A percentile compares a stretch with the other conserved stretches of the same genome.
These are phyloP conservation scores for Tribolium madens DNA, from an alignment of 1,140 invertebrate species.

Conservation along the genomic window DNA sequence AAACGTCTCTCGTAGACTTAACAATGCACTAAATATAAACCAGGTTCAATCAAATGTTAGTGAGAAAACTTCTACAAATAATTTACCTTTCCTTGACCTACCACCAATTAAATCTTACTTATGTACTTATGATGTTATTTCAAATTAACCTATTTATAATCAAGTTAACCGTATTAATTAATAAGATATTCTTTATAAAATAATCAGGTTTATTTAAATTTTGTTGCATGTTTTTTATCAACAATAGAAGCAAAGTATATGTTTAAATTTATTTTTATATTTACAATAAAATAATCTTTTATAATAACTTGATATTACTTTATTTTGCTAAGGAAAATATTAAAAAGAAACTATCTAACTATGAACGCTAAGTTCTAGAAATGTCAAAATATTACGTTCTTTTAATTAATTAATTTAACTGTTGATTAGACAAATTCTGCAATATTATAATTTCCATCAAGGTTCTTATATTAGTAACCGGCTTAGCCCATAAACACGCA, in stretches of 20 bases:
- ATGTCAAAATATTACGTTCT: too few relatives aligned
- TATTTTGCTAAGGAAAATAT: too few relatives aligned
- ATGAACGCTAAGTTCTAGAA: too few relatives aligned
- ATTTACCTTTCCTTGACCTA: neutral
- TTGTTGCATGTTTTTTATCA: neutral
- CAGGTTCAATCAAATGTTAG: neutral
- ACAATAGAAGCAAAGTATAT: neutral
- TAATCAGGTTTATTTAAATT: neutral
- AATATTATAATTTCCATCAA: neutral
- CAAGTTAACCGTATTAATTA: too few relatives aligned
- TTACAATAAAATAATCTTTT: neutral
- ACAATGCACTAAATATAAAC: neutral
- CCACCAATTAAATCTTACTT: neutral
- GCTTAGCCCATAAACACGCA: slow-evolving; percentile 11
- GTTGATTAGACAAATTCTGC: neutral
- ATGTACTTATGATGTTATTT: too few relatives aligned
- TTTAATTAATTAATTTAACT: neutral
- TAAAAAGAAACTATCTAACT: too few relatives aligned
- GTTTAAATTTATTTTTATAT: neutral
- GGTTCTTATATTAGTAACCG: slow-evolving; percentile 10
- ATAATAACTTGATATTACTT: too few relatives aligned
- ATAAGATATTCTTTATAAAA: neutral
- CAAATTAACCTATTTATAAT: too few relatives aligned
- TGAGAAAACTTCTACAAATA: neutral
- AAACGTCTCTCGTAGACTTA: neutral